phyloP scores from a whole-genome alignment of 2,113 vertebrate species.

The Ceyx cyanopectus region DNA sequence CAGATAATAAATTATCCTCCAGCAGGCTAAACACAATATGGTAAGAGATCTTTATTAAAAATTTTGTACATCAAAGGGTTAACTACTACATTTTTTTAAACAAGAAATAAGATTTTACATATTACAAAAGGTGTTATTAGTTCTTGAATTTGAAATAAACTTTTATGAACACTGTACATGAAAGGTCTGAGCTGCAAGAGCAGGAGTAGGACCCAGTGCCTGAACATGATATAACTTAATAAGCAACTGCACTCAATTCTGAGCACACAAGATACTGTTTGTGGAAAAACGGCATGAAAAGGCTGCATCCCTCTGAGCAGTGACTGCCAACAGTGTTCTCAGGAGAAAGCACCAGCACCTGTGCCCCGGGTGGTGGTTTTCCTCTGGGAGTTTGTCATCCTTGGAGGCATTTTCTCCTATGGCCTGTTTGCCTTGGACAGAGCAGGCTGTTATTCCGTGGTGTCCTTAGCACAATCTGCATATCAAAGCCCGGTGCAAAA shows the following conservation, averaged over 20 bases:
- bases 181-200: slow-evolving; percentile 47
- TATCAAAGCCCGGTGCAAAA: slow-evolving; percentile 25
- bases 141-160: slow-evolving; percentile 50
- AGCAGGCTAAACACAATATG: background rate
- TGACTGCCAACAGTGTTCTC: slow-evolving; percentile 19
- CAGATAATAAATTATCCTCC: background rate
- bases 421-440: slow-evolving; percentile 44
- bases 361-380: slow-evolving; percentile 25
- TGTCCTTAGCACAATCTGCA: slow-evolving; percentile 7
- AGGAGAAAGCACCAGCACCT: background rate
- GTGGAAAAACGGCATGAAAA: slow-evolving; percentile 28
- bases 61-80: slow-evolving; percentile 77
- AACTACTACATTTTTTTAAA: slow-evolving; percentile 63
- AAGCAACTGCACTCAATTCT: slow-evolving; percentile 32
- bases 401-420: slow-evolving; percentile 15
- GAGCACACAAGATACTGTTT: slow-evolving; percentile 27
- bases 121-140: slow-evolving; percentile 65
- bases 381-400: slow-evolving; percentile 3
- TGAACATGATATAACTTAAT: slow-evolving; percentile 52
- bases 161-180: slow-evolving; percentile 60
- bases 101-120: slow-evolving; percentile 69
- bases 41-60: slow-evolving; percentile 77
- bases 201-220: slow-evolving; percentile 20
- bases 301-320: background rate
- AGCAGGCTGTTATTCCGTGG: background rate